A percentile compares a stretch with the other conserved stretches of the same genome.
Evolutionary conservation across 2,797 vertebrate genomes (phyloP).

Genomic region (Emydoidea blandingii): DNA sequence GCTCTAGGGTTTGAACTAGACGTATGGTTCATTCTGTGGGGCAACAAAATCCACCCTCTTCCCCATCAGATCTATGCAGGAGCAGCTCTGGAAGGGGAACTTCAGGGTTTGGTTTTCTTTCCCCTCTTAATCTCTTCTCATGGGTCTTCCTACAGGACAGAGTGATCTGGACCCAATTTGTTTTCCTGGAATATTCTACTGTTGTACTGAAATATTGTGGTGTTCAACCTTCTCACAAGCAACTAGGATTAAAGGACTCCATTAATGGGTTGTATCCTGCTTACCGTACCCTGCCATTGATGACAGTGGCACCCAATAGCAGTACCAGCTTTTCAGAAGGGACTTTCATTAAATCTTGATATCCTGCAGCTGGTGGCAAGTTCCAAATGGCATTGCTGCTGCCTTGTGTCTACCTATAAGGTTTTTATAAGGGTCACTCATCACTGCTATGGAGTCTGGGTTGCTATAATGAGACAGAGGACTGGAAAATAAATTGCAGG

Average conservation of each 20-base stretch:
- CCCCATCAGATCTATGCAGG: not conserved
- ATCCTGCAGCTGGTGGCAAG: not conserved
- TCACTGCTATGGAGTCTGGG: not conserved
- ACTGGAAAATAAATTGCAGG: not conserved
- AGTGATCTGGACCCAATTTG: not conserved
- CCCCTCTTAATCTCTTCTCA: not conserved
- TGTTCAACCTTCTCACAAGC: not conserved
- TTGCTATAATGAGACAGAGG: too few relatives aligned
- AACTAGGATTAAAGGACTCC: not conserved
- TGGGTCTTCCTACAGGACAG: not conserved
- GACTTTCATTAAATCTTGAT: not conserved
- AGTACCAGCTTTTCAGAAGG: not conserved
- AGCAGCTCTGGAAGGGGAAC: not conserved
- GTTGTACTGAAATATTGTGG: not conserved
- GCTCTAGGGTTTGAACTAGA: not conserved
- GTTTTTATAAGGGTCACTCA: not conserved
- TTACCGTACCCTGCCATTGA: not conserved
- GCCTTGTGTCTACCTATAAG: not conserved
- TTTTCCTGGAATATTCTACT: rapidly evolving
- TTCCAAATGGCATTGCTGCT: not conserved
- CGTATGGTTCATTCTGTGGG: not conserved
- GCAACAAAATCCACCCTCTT: not conserved
- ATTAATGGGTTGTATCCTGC: not conserved
- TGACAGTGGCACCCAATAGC: not conserved
- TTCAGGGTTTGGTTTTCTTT: not conserved